phyloP scores from a whole-genome alignment of 2,888 invertebrate genomes.

The Drosophila bunnanda region DNA sequence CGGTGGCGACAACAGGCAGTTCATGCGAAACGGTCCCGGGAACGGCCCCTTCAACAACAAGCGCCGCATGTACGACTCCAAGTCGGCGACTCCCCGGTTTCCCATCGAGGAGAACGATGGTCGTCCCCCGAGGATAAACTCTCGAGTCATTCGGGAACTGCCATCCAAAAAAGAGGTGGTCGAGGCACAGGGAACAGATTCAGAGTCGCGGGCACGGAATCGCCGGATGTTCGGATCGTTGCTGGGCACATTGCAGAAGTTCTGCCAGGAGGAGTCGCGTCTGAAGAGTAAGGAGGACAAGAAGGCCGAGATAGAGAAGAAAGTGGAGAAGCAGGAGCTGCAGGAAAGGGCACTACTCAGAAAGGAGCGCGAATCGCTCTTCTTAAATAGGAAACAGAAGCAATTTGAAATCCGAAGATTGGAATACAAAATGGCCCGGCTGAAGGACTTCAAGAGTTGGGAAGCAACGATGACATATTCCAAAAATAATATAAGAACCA shows the following conservation, averaged over 20 bases:
- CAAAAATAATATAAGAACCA: slow-evolving; percentile 93
- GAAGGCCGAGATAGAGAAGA: slow-evolving; percentile 92
- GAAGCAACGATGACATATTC: slow-evolving; percentile 91
- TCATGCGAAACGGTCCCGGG: slow-evolving; percentile 41
- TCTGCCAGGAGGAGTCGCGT: slow-evolving; percentile 96
- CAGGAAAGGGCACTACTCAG: slow-evolving; percentile 94
- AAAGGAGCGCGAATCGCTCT: slow-evolving; percentile 92
- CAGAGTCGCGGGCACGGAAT: slow-evolving; percentile 92
- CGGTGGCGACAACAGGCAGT: slow-evolving; percentile 38
- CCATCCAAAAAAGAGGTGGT: slow-evolving; percentile 93
- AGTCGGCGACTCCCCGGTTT: slow-evolving; percentile 81
- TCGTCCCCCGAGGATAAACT: slow-evolving; percentile 87
- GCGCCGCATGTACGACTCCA: slow-evolving; percentile 74
- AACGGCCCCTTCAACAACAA: slow-evolving; percentile 66
- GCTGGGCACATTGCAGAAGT: slow-evolving; percentile 97
- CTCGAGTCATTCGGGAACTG: slow-evolving; percentile 93
- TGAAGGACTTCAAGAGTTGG: slow-evolving; percentile 95
- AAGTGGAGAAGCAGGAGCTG: slow-evolving; percentile 95
- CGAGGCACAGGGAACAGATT: slow-evolving; percentile 93
- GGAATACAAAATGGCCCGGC: slow-evolving; percentile 95
- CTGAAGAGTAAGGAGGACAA: slow-evolving; percentile 94
- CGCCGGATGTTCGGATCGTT: slow-evolving; percentile 98
- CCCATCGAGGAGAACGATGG: slow-evolving; percentile 67
- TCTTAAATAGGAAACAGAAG: slow-evolving; percentile 93
- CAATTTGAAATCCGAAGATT: slow-evolving; percentile 94